Percentiles rank a stretch among this genome's conserved stretches.
Evolutionary conservation across 1,140 invertebrate genomes (phyloP).

Genomic region (Hylaeus volcanicus): DNA sequence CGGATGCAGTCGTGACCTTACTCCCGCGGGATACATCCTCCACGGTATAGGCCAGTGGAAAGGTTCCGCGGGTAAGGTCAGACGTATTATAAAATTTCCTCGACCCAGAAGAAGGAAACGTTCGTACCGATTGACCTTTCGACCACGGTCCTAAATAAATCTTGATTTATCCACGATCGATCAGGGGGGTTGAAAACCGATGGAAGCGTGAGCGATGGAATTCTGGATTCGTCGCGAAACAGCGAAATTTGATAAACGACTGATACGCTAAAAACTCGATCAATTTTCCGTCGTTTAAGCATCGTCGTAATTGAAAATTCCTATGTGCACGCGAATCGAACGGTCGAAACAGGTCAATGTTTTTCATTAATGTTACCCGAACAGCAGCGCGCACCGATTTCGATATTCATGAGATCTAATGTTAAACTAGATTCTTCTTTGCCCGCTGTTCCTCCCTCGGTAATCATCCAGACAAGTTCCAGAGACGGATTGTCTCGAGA

Average conservation of each 20-base stretch:
- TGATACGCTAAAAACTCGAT: background rate
- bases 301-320: background rate
- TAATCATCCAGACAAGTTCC: slow-evolving; percentile 57
- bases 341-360: background rate
- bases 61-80: slow-evolving; percentile 42
- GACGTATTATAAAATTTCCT: slow-evolving; percentile 62
- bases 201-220: slow-evolving; percentile 24
- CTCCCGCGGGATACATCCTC: slow-evolving; percentile 29
- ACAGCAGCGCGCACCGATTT: background rate
- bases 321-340: too few species aligned
- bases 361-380: background rate
- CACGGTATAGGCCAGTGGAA: slow-evolving; percentile 34
- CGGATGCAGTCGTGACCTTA: slow-evolving; percentile 61
- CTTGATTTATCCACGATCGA: slow-evolving; percentile 42
- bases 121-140: slow-evolving; percentile 32
- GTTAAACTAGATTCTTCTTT: slow-evolving; percentile 13
- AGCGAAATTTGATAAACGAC: background rate
- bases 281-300: background rate
- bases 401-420: slow-evolving; percentile 12
- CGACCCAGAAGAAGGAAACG: slow-evolving; percentile 6
- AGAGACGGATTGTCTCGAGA: slow-evolving; percentile 51
- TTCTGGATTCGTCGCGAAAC: background rate
- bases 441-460: slow-evolving; percentile 31
- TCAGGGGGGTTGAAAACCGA: background rate
- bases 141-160: slow-evolving; percentile 68